Evolutionary conservation across 2,888 invertebrate species (phyloP), one percentile per base, ranked within the genome.

Genomic region (Melieria picta): DNA sequence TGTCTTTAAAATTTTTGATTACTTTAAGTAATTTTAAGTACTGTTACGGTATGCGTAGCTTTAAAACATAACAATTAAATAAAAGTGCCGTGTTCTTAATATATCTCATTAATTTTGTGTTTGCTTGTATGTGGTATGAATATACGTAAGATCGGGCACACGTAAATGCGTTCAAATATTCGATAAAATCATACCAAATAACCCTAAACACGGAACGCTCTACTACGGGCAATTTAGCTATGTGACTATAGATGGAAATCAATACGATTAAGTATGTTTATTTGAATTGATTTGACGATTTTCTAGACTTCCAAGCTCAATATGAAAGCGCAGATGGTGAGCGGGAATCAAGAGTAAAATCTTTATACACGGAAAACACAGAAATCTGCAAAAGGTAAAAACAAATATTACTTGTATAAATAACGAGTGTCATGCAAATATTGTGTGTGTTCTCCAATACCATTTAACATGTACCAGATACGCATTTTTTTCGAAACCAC

Each of bases 361-460:
- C 96, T 89, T 96, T 96, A 87, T 96, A 96, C 86, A 96, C 95
- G 71, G 96, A 95, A 87, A 96, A 96, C 74, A 96, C 96, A 80
- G 94, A 94, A 80, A 96, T 93, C 96, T 96, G 90, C 79, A 92
- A 92, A 81, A 79, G 81, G 63, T 56, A 46, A 58, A 52, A 30
- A 57, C n/a, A 16, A 69, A 43, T 46, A 46, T 63, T 58, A 43
- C 5, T 50, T 65, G 5, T 55, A 30, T 30, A 66, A 30, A 56
- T 60, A 61, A 52, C 30, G 30, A 30, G 30, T 30, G 30, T 30
- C 30, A 30, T 30, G 30, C 30, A 30, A 30, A 30, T 30, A 1
- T 30, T 30, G 30, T 30, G 30, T 30, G 30, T 30, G 30, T 2
- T 30, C 30, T 30, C 30, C 30, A 30, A 30, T 30, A 30, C 30